Evolutionary conservation across 2,797 vertebrate species (phyloP), one percentile per base, ranked within the genome.

Genomic region (Sebastiscus tertius): DNA sequence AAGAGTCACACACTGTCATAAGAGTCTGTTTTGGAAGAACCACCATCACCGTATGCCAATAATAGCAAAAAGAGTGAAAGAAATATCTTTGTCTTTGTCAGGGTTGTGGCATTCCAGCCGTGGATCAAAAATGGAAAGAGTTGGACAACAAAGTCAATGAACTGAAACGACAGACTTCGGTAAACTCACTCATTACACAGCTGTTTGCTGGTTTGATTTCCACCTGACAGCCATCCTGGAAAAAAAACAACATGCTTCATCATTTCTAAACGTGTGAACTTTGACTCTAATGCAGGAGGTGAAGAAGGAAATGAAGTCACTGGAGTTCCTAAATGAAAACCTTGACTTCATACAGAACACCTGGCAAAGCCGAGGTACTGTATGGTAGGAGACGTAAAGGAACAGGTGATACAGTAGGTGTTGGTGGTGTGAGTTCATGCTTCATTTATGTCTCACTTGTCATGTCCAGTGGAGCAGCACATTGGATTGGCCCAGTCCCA

Each of bases 281-380:
- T 56, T 55, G 18, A 18, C 60, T 79, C 11, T 26, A 12, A 36
- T 54, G 29, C 85, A 94, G 93, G 85, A 85, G 0, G 6, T 80
- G 4, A 89, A 87, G 72, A 72, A 64, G 52, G 61, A 90, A 46
- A 75, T 86, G 0, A 90, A 80, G 70, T 70, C 52, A 1, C 79
- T 93, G 82, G 89, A 91, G 68, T 1, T 1, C 20, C 54, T 70
- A 1, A 74, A 78, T 71, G 88, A 89, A 56, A 78, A 81, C 1
- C 75, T 88, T 0, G 74, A 79, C 56, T 89, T n/a, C 49, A 56
- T 88, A 52, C 73, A 73, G 70, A 75, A 56, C 26, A 77, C 24
- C 55, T 88, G 82, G 87, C 27, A 78, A 54, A 74, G 4, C 60
- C 42, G 34, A 83, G 77, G 92, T 92, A 62, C 22, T 7, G 8